Conservation (phyloP, 2,797 vertebrate genomes). For the Tragelaphus eurycerus region DNA sequence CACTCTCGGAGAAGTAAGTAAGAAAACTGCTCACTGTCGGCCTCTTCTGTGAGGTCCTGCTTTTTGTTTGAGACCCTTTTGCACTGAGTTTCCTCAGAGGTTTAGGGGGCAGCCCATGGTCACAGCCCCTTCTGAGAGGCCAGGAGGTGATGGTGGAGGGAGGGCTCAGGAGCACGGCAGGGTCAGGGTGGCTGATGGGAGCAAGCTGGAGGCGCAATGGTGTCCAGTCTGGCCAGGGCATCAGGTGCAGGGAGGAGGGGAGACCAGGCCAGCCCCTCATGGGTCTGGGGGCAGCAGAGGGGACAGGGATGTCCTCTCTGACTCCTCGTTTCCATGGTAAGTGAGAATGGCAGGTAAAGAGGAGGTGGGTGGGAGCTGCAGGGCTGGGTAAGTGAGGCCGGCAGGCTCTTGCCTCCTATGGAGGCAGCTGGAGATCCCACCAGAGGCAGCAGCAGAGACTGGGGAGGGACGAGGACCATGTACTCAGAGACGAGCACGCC, state of each 20-base stretch:
- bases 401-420: background rate
- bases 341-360: background rate
- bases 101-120: background rate
- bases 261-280: background rate
- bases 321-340: background rate
- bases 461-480: background rate
- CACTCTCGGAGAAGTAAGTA: too few species aligned
- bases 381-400: background rate
- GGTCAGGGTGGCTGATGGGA: background rate
- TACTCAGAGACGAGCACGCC: rapidly evolving
- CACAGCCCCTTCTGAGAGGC: background rate
- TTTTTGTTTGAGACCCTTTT: background rate
- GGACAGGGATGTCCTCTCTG: too few species aligned
- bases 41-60: background rate
- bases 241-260: too few species aligned
- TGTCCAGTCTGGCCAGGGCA: background rate
- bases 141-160: background rate
- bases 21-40: background rate
- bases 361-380: background rate
- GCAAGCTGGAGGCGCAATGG: rapidly evolving
- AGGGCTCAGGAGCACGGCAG: background rate
- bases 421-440: background rate
- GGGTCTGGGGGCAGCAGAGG: background rate
- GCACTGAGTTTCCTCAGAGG: background rate
- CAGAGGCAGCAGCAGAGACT: background rate